phyloP scores from a whole-genome alignment of 2,888 invertebrate genomes.

The Imbricaverruca yamaguchii region DNA sequence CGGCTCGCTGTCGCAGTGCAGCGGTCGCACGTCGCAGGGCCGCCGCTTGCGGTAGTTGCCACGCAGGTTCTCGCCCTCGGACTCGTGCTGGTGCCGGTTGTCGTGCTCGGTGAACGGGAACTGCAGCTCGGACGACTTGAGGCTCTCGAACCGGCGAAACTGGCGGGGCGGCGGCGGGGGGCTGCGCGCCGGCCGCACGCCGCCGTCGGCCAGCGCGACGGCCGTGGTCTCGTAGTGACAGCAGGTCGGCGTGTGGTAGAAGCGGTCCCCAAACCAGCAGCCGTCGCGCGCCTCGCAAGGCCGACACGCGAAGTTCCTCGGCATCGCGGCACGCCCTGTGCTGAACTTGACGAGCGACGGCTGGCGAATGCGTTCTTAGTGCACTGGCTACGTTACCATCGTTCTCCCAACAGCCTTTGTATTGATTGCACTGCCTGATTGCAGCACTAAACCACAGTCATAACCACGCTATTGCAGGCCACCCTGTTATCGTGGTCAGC shows the following conservation, averaged over 20 bases:
- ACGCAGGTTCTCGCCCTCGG: background rate
- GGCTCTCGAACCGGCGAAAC: background rate
- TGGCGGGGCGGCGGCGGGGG: background rate
- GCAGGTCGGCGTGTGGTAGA: background rate
- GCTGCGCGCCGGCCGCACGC: background rate
- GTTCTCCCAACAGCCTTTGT: no score
- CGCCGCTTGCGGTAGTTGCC: background rate
- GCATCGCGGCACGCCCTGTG: background rate
- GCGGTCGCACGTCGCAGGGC: background rate
- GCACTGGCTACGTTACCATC: no score
- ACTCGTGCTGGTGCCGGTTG: background rate
- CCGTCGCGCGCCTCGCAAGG: background rate
- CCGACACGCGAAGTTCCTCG: background rate
- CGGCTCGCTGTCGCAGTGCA: background rate
- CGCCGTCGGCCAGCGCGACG: background rate
- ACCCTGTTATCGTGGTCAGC: no score
- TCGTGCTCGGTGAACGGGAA: constrained; percentile 12
- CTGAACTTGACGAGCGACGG: no score
- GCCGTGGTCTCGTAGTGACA: background rate
- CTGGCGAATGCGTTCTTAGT: no score
- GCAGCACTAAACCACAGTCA: no score
- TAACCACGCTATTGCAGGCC: no score
- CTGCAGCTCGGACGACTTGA: background rate
- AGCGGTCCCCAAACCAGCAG: background rate
- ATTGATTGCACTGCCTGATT: no score